Percentiles rank a stretch among this genome's conserved stretches.
These are phyloP conservation scores for Lasius fuliginosus DNA, from an alignment of 2,888 invertebrate genomes.

Conservation along the genomic window DNA sequence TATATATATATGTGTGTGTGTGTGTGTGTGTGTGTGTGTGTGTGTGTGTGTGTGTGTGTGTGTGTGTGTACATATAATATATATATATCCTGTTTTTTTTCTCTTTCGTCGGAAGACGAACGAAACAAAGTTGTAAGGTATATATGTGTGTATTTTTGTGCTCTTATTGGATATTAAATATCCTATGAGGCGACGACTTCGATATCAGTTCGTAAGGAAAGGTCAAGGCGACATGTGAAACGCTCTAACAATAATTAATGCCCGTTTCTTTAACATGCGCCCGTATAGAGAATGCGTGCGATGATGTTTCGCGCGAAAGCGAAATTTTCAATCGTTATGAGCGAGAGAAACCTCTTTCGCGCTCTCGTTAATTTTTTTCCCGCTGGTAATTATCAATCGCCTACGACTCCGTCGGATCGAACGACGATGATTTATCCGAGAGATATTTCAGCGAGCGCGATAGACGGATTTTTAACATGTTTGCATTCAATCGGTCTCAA, in stretches of 20 bases:
- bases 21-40: too few relatives aligned
- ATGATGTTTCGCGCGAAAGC: neutral
- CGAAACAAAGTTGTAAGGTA: constrained; percentile 17
- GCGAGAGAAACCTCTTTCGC: neutral
- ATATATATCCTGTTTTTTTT: neutral
- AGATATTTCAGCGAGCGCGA: constrained; percentile 16
- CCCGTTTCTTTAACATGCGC: constrained; percentile 36
- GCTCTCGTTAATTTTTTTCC: neutral
- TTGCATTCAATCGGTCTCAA: neutral
- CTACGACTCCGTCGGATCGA: neutral
- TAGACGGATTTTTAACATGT: constrained; percentile 7
- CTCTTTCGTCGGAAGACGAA: neutral
- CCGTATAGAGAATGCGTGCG: neutral
- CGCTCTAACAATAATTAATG: constrained; percentile 55
- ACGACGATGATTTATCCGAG: neutral
- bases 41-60: too few relatives aligned
- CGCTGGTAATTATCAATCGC: constrained; percentile 4
- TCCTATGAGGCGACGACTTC: constrained; percentile 51
- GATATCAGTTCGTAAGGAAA: constrained; percentile 49
- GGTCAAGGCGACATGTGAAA: constrained; percentile 54
- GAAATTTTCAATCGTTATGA: neutral
- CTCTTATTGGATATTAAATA: constrained; percentile 58
- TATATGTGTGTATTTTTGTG: constrained; percentile 48
- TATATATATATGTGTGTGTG: neutral
- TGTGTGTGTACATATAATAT: too few relatives aligned